Evolutionary conservation across 2,797 vertebrate genomes (phyloP), one percentile per base, ranked within the genome.

Genomic region (Ciconia nigra): DNA sequence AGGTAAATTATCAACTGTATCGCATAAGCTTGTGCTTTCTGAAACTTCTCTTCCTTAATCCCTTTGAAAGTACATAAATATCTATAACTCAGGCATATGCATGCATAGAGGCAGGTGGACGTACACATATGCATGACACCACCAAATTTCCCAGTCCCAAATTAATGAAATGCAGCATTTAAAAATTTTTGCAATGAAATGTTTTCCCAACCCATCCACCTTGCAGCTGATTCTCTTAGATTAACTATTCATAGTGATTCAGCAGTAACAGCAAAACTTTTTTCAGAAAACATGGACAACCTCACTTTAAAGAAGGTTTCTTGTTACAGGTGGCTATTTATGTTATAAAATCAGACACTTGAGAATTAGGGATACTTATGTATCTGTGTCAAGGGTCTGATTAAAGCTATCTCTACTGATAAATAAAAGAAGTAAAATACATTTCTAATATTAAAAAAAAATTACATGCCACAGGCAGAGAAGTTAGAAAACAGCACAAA

Each of bases 11-110:
- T 29, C 37, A 78, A 96, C 70, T 52, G 58, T 82, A 89, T 92
- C 74, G 94, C 24, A 10, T 70, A 95, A 89, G n/a, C 46, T 90
- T 70, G 69, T 93, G 59, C 59, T 55, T 89, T 89, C 22, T 47
- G 29, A 87, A 77, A 37, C 19, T 88, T 91, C 51, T 52, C 70
- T 86, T 95, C 82, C 82, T 65, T 92, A 94, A 94, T 37, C n/a
- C 29, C 33, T 89, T 67, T 93, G 91, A 93, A 62, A 69, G 59
- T 51, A 88, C 63, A 59, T 41, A 93, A 95, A 93, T 93, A 21
- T 79, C 28, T 89, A 5, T 26, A 93, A 67, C 39, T 80, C 81
- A 87, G 59, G 63, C 33, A 85, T 37, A 82, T 25, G 37, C 33
- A 87, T 72, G 18, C 51, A 72, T 6, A 70, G 25, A 70, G 70